These are phyloP conservation scores for Odontocolon sp. DNA, from an alignment of 2,888 invertebrate species.

Conservation along the genomic window DNA sequence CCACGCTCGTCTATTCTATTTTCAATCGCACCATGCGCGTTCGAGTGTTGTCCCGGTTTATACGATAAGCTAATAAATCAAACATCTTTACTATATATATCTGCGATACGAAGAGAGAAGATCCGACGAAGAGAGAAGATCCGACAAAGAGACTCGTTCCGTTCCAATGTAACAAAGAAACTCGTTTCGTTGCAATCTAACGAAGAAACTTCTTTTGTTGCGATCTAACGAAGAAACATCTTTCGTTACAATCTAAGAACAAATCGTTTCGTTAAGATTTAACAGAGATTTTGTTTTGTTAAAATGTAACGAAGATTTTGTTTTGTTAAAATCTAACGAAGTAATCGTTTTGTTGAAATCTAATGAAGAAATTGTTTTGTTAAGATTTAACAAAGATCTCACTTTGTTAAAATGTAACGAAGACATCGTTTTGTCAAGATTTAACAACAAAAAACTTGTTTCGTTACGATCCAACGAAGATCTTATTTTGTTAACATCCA, in stretches of 20 bases:
- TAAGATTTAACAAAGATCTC: not conserved
- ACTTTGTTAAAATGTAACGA: not conserved
- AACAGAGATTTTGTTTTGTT: not conserved
- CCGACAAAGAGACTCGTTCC: not conserved
- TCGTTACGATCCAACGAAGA: no score
- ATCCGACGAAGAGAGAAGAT: not conserved
- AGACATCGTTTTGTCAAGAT: not conserved
- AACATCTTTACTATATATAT: not conserved
- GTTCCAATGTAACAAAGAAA: not conserved
- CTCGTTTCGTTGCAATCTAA: no score
- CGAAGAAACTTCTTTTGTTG: no score
- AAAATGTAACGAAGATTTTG: no score
- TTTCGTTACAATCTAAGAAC: not conserved
- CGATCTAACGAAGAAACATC: no score
- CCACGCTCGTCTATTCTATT: not conserved
- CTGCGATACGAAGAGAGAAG: not conserved
- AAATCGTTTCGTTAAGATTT: not conserved
- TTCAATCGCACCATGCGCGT: not conserved
- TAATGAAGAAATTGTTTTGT: not conserved
- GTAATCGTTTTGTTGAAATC: no score
- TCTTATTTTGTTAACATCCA: no score
- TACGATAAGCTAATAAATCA: conserved; percentile 14
- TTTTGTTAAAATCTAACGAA: no score
- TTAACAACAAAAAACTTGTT: not conserved
- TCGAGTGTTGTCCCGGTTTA: not conserved